phyloP scores from a whole-genome alignment of 2,888 invertebrate genomes.

The Drosophila rellima region DNA sequence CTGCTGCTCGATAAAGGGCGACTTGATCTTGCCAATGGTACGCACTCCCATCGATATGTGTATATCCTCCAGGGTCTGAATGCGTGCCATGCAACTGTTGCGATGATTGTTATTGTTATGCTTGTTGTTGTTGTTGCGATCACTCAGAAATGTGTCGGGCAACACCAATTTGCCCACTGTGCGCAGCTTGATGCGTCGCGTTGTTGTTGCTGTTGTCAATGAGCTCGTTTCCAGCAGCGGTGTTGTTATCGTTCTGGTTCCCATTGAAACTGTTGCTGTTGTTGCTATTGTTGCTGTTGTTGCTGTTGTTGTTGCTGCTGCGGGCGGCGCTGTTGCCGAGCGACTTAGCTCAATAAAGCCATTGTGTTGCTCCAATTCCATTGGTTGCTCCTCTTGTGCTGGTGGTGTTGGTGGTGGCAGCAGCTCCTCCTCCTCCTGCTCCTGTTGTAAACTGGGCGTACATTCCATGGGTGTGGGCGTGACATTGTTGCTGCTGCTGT shows the following conservation, averaged over 20 bases:
- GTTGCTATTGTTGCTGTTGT: neutral
- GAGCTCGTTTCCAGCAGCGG: conserved; percentile 12
- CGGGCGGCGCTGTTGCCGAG: conserved; percentile 33
- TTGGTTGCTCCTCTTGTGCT: neutral
- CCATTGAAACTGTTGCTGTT: conserved; percentile 9
- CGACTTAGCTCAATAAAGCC: conserved; percentile 30
- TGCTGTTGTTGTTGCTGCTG: conserved; percentile 4
- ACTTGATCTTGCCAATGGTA: conserved; percentile 85
- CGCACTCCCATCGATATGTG: conserved; percentile 61
- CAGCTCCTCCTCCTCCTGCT: neutral
- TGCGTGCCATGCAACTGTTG: conserved; percentile 39
- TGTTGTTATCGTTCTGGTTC: neutral
- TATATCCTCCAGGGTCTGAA: conserved; percentile 58
- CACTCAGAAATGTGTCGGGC: conserved; percentile 81
- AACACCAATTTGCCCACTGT: conserved; percentile 83
- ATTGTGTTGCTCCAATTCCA: conserved; percentile 11
- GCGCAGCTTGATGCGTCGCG: conserved; percentile 73
- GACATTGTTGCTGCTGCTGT: conserved; percentile 72
- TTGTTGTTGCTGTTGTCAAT: conserved; percentile 11
- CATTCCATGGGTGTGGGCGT: conserved; percentile 65
- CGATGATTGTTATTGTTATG: conserved; percentile 47
- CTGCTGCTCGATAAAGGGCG: conserved; percentile 84
- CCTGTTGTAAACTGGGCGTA: conserved; percentile 8
- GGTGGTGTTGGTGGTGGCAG: neutral
- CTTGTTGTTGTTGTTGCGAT: conserved; percentile 69